These are phyloP conservation scores for Charanyca ferruginea DNA, from an alignment of 2,888 invertebrate genomes.

Conservation along the genomic window DNA sequence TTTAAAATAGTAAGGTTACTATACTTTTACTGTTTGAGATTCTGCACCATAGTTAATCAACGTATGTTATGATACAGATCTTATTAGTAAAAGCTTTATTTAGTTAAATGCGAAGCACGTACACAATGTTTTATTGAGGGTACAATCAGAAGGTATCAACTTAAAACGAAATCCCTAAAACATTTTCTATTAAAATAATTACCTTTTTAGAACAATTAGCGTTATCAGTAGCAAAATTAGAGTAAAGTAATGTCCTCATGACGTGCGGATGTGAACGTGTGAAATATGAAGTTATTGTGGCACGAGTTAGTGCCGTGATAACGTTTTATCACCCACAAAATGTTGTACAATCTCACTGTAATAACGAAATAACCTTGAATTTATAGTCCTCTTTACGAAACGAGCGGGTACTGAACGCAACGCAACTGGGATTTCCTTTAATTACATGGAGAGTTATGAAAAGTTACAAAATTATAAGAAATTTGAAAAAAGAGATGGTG, in stretches of 20 bases:
- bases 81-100: not conserved
- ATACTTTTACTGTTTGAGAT: no score
- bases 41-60: not conserved
- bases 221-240: slow-evolving; percentile 40
- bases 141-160: not conserved
- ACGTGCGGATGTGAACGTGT: slow-evolving; percentile 70
- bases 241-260: slow-evolving; percentile 53
- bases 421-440: slow-evolving; percentile 30
- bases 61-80: not conserved
- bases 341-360: slow-evolving; percentile 85
- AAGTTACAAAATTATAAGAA: not conserved
- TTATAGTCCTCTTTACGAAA: slow-evolving; percentile 88
- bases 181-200: not conserved
- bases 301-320: slow-evolving; percentile 83
- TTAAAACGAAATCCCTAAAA: not conserved
- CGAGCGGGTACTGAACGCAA: slow-evolving; percentile 78
- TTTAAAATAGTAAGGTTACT: no score
- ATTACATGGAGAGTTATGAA: slow-evolving; percentile 31
- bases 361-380: slow-evolving; percentile 88
- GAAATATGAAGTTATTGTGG: slow-evolving; percentile 80
- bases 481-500: not conserved
- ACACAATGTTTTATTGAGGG: not conserved
- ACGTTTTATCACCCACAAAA: slow-evolving; percentile 85
- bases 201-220: slow-evolving; percentile 38
- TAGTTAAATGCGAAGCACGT: not conserved